Base-by-base conservation (phyloP, 2,113 vertebrate genomes). In the Anhinga anhinga region DNA sequence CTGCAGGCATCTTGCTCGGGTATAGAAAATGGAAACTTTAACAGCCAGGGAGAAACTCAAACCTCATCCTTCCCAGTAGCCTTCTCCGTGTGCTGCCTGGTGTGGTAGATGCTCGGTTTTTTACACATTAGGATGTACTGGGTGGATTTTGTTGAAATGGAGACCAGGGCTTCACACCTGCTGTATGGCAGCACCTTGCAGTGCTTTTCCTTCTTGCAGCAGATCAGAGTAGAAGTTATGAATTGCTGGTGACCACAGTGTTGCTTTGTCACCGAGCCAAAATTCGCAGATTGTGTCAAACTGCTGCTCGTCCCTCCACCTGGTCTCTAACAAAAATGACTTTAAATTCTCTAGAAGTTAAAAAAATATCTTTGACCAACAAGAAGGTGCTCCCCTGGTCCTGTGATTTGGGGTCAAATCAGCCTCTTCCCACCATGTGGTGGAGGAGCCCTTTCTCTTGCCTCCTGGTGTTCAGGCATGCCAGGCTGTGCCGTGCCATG, bases 381-480 rank as follows among this genome's bases (percentile, higher is more conserved):
- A 44, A 34, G 69, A 13, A 58, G 38, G 49, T 59, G 1, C 12
- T 70, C 7, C 52, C 12, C 32, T 47, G 27, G 13, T 36, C 30
- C n/a, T 34, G 21, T 40, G 62, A 42, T 61, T 25, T 40, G 49
- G 22, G 34, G 10, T 84, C 65, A 66, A 25, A 56, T 44, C 55
- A 66, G 27, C 21, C 7, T 74, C 44, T 49, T 91, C 14, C 13
- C 69, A 30, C 56, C 18, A 14, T 0, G 0, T 25, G 79, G 40
- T 72, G 40, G 30, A 76, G 34, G 2, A 49, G 23, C 30, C 71
- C 34, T 38, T 76, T 32, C 52, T 86, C 58, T 86, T 36, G 25
- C 42, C 17, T n/a, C 7, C 11, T n/a, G n/a, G 29, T 2, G 2
- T 30, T 22, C 21, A 36, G 59, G 21, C 0, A 1, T 4, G 9